Conservation (phyloP, 2,888 invertebrate species). For the Philereme transversata region DNA sequence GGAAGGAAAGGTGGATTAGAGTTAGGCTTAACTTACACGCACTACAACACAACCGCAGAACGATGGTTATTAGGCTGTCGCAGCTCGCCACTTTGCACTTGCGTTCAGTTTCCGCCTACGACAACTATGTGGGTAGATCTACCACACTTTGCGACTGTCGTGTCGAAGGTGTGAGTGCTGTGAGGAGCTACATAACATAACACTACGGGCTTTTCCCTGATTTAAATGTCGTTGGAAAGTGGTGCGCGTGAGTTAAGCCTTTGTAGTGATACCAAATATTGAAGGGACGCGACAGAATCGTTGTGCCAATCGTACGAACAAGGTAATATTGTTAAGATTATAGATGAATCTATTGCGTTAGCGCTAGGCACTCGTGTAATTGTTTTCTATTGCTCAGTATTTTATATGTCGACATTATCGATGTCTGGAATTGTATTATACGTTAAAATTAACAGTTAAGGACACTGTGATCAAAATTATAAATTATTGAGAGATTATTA, state of each 20-base stretch:
- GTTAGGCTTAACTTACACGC: too few species aligned
- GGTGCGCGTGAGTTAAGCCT: too few species aligned
- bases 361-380: slow-evolving; percentile 72
- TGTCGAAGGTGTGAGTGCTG: slow-evolving; percentile 34
- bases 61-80: too few species aligned
- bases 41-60: too few species aligned
- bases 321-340: slow-evolving; percentile 78
- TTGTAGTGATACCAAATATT: slow-evolving; percentile 69
- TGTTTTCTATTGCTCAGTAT: slow-evolving; percentile 83
- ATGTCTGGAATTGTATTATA: slow-evolving; percentile 80
- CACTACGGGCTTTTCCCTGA: too few species aligned
- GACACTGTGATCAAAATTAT: slow-evolving; percentile 84
- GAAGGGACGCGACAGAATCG: slow-evolving; percentile 69
- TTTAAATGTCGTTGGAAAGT: neutral
- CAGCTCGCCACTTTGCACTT: too few species aligned
- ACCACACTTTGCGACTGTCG: too few species aligned
- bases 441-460: slow-evolving; percentile 82
- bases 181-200: too few species aligned
- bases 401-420: slow-evolving; percentile 73
- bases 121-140: too few species aligned
- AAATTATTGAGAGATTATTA: slow-evolving; percentile 84
- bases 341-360: slow-evolving; percentile 75
- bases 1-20: slow-evolving; percentile 29
- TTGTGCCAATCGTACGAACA: slow-evolving; percentile 80
- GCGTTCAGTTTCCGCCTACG: too few species aligned